phyloP scores from a whole-genome alignment of 92 coral and sea anemone genomes.

The Palythoa grandis region DNA sequence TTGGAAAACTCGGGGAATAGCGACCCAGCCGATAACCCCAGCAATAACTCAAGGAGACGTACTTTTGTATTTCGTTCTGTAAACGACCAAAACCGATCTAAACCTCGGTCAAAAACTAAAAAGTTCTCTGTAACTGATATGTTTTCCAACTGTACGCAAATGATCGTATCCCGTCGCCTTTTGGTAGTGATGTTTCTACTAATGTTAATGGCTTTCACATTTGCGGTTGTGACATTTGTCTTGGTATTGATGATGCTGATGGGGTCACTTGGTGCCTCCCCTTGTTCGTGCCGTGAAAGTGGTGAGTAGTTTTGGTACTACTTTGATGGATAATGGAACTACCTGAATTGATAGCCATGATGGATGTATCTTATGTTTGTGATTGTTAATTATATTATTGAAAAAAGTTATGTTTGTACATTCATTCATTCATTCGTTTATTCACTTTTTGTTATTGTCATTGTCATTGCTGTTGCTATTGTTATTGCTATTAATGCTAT shows the following conservation, averaged over 20 bases:
- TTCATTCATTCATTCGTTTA: too few relatives aligned
- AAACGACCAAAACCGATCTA: not conserved
- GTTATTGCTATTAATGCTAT: too few relatives aligned
- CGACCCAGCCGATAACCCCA: not conserved
- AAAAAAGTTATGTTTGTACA: too few relatives aligned
- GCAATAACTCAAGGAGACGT: not conserved
- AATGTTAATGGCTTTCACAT: conserved; percentile 22
- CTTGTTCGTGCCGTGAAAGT: conserved; percentile 41
- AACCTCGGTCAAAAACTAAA: not conserved
- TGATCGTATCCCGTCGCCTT: conserved; percentile 1
- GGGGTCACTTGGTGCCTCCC: conserved; percentile 41
- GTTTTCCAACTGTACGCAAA: not conserved
- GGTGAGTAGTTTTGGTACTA: conserved; percentile 30
- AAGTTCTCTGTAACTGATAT: not conserved
- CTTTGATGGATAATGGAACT: too few relatives aligned
- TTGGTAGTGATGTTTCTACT: not conserved
- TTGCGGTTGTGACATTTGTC: conserved; percentile 48
- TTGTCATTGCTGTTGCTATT: too few relatives aligned
- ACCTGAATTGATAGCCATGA: too few relatives aligned
- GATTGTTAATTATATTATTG: too few relatives aligned
- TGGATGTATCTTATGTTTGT: too few relatives aligned
- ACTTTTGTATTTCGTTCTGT: not conserved
- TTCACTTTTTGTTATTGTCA: too few relatives aligned
- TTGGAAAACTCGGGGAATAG: not conserved
- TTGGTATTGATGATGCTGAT: conserved; percentile 41